These are phyloP conservation scores for Cordilura impudica DNA, from an alignment of 2,888 invertebrate genomes.

Conservation along the genomic window DNA sequence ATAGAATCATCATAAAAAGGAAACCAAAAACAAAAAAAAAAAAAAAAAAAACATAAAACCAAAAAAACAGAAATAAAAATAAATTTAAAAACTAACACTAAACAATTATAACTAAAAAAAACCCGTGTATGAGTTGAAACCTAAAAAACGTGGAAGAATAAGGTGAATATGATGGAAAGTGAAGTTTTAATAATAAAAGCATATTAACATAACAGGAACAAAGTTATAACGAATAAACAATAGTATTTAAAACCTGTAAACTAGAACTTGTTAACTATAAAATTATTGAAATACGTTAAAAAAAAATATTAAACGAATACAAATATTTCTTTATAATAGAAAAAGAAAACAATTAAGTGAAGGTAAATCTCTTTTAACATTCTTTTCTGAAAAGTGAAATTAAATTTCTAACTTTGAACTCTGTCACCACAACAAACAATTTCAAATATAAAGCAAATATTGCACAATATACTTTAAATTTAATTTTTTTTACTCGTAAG, in stretches of 20 bases:
- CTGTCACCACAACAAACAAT: conserved; percentile 23
- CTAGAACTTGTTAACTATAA: conserved; percentile 2
- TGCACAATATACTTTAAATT: conserved; percentile 32
- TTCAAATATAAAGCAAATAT: neutral
- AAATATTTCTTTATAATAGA: neutral
- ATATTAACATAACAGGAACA: conserved; percentile 55
- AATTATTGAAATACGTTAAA: no score
- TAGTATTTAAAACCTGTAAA: conserved; percentile 11
- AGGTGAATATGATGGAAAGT: conserved; percentile 38
- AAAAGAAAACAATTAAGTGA: neutral
- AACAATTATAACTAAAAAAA: conserved; percentile 17
- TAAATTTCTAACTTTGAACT: neutral
- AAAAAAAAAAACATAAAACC: conserved; percentile 8
- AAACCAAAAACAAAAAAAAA: conserved; percentile 12
- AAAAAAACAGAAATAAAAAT: conserved; percentile 14
- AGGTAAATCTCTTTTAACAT: conserved; percentile 32
- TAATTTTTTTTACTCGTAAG: no score
- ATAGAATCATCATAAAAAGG: neutral
- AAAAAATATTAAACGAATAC: conserved; percentile 24
- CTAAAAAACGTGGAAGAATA: neutral
- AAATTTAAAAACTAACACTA: conserved; percentile 18
- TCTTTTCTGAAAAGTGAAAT: conserved; percentile 40
- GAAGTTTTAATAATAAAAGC: conserved; percentile 32
- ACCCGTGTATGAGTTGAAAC: conserved; percentile 6
- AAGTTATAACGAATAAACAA: conserved; percentile 22